These are phyloP conservation scores for Falco rusticolus DNA, from an alignment of 2,797 vertebrate species.

Conservation along the genomic window DNA sequence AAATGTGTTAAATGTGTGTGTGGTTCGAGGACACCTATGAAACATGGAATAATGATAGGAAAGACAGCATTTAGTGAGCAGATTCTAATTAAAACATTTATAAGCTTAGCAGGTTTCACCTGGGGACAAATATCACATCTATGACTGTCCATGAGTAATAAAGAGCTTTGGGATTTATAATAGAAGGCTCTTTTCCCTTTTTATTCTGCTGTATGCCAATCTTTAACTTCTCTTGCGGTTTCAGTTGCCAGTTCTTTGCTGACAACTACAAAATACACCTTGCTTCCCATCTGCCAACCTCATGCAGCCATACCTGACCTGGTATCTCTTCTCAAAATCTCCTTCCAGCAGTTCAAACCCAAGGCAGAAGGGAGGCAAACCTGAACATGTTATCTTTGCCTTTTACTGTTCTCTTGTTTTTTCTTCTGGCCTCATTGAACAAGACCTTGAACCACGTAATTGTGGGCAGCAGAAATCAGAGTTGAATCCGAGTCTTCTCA, in stretches of 20 bases:
- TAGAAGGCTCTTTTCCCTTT: background rate
- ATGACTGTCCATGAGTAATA: background rate
- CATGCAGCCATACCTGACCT: background rate
- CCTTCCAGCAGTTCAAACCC: accelerated
- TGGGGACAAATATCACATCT: background rate
- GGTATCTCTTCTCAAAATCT: background rate
- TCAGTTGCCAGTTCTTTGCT: background rate
- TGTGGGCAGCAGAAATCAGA: background rate
- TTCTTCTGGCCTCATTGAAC: background rate
- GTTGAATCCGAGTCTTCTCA: background rate
- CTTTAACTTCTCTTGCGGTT: background rate
- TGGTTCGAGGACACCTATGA: background rate
- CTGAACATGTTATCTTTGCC: background rate
- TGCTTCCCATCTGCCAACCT: background rate
- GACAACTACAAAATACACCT: background rate
- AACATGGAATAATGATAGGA: background rate
- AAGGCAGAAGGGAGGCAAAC: background rate
- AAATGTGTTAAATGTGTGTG: background rate
- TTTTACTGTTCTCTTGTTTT: background rate
- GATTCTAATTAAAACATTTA: conserved; percentile 1
- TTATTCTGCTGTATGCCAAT: background rate
- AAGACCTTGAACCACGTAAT: background rate
- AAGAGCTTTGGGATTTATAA: background rate
- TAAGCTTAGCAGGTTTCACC: background rate
- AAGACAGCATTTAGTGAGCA: background rate